Evolutionary conservation across 2,888 invertebrate genomes (phyloP).

Genomic region (Tridacna crocea): DNA sequence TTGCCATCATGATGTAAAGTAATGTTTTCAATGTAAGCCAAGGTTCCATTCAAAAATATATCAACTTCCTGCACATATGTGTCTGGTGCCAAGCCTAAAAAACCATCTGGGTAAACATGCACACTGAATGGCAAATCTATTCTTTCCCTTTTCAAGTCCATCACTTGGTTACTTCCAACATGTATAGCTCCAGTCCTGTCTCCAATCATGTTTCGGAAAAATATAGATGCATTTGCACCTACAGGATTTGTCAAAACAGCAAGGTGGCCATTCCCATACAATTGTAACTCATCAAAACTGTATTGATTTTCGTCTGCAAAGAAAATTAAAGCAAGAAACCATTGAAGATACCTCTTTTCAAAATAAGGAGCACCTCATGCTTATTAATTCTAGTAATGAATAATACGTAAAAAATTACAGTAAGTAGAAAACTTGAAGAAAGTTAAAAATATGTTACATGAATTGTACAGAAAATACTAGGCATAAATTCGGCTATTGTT

Average conservation of each 20-base stretch:
- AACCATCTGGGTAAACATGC: constrained; percentile 72
- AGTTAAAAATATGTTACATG: too few species aligned
- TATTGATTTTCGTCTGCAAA: constrained; percentile 35
- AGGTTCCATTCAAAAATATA: constrained; percentile 73
- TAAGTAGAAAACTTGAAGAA: too few species aligned
- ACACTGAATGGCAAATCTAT: constrained; percentile 77
- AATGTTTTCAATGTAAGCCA: constrained; percentile 71
- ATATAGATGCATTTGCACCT: constrained; percentile 57
- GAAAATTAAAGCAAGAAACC: too few species aligned
- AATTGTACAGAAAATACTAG: too few species aligned
- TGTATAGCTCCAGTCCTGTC: constrained; percentile 75
- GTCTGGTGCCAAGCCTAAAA: constrained; percentile 73
- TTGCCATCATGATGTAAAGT: constrained; percentile 73
- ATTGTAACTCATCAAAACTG: constrained; percentile 75
- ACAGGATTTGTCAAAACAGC: constrained; percentile 71
- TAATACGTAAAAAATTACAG: too few species aligned
- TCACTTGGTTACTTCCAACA: constrained; percentile 67
- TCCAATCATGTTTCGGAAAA: constrained; percentile 75
- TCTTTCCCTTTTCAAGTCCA: constrained; percentile 67
- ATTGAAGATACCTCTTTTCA: not conserved
- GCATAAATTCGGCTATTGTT: too few species aligned
- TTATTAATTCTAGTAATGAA: not conserved
- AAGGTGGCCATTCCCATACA: constrained; percentile 74
- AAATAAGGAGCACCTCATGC: not conserved
- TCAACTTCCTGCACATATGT: constrained; percentile 72